Base-by-base conservation (phyloP, 1,140 invertebrate species). In the Anastrepha obliqua region DNA sequence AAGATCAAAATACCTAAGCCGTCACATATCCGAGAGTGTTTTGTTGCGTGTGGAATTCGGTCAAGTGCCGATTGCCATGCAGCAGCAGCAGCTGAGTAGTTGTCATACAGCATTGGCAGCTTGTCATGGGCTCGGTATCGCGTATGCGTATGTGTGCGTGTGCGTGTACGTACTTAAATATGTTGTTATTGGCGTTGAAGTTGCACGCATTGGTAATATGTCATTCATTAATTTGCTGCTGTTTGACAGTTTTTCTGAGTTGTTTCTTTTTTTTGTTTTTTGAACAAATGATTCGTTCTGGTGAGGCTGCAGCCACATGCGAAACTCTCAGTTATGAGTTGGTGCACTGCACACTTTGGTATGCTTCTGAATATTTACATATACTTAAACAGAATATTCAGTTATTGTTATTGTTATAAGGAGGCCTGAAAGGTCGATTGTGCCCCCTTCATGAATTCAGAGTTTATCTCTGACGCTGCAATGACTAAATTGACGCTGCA, bases 41-140 rank as follows among this genome's bases (percentile, higher is more conserved):
- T 74, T 74, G 67, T 44, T 74, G 67, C 42, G 67, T 74, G 67
- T n/a, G 67, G 67, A 74, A 74, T 74, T 47, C 67, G 67, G 67
- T 74, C 67, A 74, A 74, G 67, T 74, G 67, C 67, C 67, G 67
- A 5, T 74, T 39, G 42, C 39, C 17, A 42, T 74, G 67, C 39
- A 44, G 67, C 67, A 44, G 15, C 67, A 47, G 42, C 42, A 47
- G 67, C 67, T 64, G 67, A 65, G n/a, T 74, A 42, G 42, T 42
- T 74, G 67, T 74, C 67, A 74, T 74, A 42, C 67, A 47, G 44
- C 67, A 74, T 17, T 74, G 67, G 13, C 67, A 74, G 67, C 17
- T 74, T 74, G 67, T 44, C 67, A 67, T 67, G 64, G 9, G 64
- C 7, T 65, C 20, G 64, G 5, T 11, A 11, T 55, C 51, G 51